A percentile compares a stretch with the other conserved stretches of the same genome.
Conservation (phyloP, 2,888 invertebrate genomes). For the Agrochola litura region DNA sequence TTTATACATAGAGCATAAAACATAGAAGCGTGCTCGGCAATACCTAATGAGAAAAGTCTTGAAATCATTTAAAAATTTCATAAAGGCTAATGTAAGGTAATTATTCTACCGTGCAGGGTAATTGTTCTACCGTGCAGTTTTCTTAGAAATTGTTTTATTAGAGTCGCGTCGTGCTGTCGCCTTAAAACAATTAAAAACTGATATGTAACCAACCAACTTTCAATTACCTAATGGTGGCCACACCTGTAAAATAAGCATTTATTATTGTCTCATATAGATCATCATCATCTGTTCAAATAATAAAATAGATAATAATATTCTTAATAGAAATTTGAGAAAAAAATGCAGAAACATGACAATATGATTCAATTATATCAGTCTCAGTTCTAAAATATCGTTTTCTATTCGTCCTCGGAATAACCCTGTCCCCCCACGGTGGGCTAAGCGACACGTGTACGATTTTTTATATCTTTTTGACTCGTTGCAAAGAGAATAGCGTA, state of each 20-base stretch:
- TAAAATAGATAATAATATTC: neutral
- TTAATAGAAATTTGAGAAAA: neutral
- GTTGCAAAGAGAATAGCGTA: conserved; percentile 74
- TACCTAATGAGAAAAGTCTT: neutral
- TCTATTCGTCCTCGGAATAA: conserved; percentile 46
- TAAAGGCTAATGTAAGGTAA: too few relatives aligned
- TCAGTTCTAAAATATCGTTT: conserved; percentile 36
- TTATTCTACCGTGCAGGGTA: too few relatives aligned
- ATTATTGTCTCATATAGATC: neutral
- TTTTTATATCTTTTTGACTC: conserved; percentile 77
- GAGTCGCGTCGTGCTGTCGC: too few relatives aligned
- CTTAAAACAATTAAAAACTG: neutral
- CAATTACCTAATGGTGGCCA: neutral
- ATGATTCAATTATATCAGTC: neutral
- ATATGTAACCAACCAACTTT: neutral
- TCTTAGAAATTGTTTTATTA: too few relatives aligned
- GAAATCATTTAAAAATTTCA: neutral
- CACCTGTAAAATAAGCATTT: neutral
- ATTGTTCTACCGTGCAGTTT: too few relatives aligned
- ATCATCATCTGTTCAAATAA: neutral
- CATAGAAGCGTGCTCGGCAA: neutral
- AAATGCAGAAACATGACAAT: neutral
- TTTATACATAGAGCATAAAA: neutral
- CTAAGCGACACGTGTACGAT: conserved; percentile 66
- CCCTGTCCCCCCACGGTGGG: conserved; percentile 43